These are phyloP conservation scores for Ameiurus melas DNA, from an alignment of 2,113 vertebrate species.

Conservation along the genomic window DNA sequence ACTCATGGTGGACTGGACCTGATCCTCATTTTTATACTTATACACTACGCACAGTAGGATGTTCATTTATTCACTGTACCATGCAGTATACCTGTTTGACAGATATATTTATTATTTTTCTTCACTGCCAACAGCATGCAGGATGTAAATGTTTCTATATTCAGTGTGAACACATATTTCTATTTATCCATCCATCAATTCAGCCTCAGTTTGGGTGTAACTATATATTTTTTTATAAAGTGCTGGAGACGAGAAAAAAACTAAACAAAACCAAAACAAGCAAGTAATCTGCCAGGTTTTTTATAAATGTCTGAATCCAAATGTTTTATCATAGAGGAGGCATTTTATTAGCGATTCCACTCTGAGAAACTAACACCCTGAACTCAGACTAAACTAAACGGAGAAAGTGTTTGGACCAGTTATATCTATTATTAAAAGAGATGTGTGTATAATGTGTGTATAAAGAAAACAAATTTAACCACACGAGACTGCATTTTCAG, in stretches of 20 bases:
- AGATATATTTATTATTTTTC: neutral
- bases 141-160: neutral
- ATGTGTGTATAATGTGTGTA: neutral
- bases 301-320: neutral
- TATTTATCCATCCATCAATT: neutral
- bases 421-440: neutral
- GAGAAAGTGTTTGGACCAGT: neutral
- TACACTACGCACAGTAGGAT: neutral
- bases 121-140: too few species aligned
- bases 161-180: neutral
- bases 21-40: neutral
- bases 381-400: neutral
- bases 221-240: neutral
- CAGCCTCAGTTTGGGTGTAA: neutral
- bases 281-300: neutral
- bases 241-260: neutral
- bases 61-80: neutral
- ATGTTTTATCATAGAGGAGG: neutral
- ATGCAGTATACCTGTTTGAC: neutral
- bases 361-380: neutral
- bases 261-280: neutral
- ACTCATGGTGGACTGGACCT: neutral
- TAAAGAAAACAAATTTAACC: too few species aligned
- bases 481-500: neutral
- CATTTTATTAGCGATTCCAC: neutral